Percentiles rank a stretch among this genome's conserved stretches.
phyloP scores from a whole-genome alignment of 1,140 invertebrate species.

The Sycophila sp. region DNA sequence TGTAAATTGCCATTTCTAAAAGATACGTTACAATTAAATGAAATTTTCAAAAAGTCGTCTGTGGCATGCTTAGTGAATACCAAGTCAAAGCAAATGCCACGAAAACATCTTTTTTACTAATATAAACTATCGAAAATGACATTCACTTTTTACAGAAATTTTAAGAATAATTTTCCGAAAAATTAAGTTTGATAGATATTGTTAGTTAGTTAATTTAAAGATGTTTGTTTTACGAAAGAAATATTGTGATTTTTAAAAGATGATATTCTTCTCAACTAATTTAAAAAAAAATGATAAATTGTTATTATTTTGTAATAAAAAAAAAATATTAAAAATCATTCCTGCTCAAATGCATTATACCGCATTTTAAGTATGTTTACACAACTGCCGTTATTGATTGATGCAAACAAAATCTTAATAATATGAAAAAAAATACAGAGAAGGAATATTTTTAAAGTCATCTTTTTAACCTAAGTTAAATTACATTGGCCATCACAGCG shows the following conservation, averaged over 20 bases:
- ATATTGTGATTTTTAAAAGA: constrained; percentile 18
- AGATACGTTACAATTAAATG: constrained; percentile 5
- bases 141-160: not conserved
- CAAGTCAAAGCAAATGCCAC: constrained; percentile 21
- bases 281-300: constrained; percentile 6
- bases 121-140: not conserved
- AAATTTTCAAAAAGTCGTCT: not conserved
- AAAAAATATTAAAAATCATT: constrained; percentile 26
- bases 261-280: not conserved
- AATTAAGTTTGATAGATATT: not conserved
- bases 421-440: too few species aligned
- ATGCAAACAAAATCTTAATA: too few species aligned
- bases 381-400: not conserved
- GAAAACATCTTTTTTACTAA: not conserved
- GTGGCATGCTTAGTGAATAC: not conserved
- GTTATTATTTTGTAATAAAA: constrained; percentile 20
- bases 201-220: constrained; percentile 3
- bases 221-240: not conserved
- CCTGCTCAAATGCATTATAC: not conserved
- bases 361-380: constrained; percentile 24
- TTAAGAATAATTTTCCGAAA: not conserved
- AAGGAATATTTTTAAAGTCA: constrained; percentile 3
- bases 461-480: constrained; percentile 15
- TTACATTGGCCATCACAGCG: not conserved
- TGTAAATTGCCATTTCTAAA: constrained; percentile 21